Evolutionary conservation across 2,797 vertebrate species (phyloP), one percentile per base, ranked within the genome.

Genomic region (Florisuga fusca): DNA sequence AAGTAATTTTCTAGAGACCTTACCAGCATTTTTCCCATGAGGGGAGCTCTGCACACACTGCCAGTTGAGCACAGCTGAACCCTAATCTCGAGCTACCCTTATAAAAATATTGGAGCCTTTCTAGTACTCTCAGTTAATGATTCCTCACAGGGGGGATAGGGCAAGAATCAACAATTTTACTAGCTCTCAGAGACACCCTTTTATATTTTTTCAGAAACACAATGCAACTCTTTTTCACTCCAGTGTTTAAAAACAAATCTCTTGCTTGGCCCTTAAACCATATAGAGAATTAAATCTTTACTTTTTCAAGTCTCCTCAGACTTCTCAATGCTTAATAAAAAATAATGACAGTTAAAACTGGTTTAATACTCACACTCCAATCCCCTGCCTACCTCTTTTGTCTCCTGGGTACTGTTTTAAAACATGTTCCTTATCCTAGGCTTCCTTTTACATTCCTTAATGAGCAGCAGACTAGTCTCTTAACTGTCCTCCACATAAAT

Each of bases 311-410:
- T 59, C 89, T 84, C 87, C 43, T 84, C 59, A 87, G 87, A 67
- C 61, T 79, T 92, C 74, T 81, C 89, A 91, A 45, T 15, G 66
- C 89, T 91, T 90, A 84, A 95, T 95, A 91, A 93, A 95, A 95
- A 96, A 92, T 94, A 93, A 96, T 81, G 95, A 90, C 87, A 94
- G 83, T 48, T 94, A 82, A 89, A 96, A 90, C 77, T 94, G 66
- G 61, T 94, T 66, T 90, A 95, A 96, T 93, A 63, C 72, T 57
- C 58, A 21, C 68, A 90, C 45, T 77, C 67, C 87, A 75, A 73
- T 66, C 54, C 92, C 81, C 55, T 92, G 72, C 55, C 90, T 89
- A 43, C 46, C 85, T 85, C 80, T 6, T 53, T 59, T 27, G 74
- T 87, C 94, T 91, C 90, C 82, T 73, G 80, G 83, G 87, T 43